Evolutionary conservation across 2,113 vertebrate species (phyloP).

Genomic region (Arvicanthis niloticus): DNA sequence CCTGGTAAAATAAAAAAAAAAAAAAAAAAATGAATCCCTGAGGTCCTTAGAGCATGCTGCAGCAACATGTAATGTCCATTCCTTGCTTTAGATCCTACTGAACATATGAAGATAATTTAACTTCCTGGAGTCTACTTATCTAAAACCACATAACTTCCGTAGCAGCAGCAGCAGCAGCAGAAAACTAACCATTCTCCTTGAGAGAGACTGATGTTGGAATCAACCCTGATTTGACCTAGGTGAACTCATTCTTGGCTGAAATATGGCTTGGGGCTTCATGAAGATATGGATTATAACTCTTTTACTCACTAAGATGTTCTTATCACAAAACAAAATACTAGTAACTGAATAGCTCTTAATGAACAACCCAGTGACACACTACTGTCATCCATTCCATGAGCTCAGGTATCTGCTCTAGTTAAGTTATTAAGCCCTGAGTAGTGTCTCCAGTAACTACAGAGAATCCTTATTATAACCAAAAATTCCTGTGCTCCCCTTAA

Average conservation of each 20-base stretch:
- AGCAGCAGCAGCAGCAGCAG: neutral
- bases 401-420: neutral
- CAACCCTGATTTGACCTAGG: neutral
- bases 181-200: neutral
- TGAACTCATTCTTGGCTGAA: neutral
- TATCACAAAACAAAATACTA: neutral
- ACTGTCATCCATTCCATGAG: neutral
- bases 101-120: neutral
- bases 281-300: neutral
- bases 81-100: neutral
- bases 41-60: neutral
- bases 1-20: neutral
- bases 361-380: neutral
- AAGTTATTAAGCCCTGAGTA: neutral
- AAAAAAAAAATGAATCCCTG: neutral
- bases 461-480: neutral
- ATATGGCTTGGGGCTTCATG: neutral
- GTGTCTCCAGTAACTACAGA: neutral
- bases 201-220: neutral
- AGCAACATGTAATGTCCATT: rapidly evolving
- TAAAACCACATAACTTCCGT: neutral
- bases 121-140: neutral
- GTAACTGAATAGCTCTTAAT: neutral
- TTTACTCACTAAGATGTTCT: neutral
- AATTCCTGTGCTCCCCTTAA: neutral